Percentiles rank a stretch among this genome's conserved stretches.
Conservation (phyloP, 2,797 vertebrate species). For the Amblyopsis hoosieri region DNA sequence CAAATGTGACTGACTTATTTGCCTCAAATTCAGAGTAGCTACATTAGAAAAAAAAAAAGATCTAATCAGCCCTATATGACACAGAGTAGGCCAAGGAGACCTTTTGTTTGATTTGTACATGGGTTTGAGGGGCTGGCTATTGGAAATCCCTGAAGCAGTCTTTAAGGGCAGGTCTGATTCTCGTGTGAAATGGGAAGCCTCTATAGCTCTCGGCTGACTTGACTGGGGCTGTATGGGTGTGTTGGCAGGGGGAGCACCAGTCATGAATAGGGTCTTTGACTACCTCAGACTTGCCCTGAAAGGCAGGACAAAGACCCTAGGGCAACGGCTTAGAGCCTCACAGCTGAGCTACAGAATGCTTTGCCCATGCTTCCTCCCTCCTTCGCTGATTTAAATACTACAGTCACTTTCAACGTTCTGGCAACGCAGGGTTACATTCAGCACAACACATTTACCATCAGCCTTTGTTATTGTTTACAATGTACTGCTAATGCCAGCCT, state of each 20-base stretch:
- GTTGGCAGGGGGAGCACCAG: slow-evolving; percentile 80
- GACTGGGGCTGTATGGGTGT: slow-evolving; percentile 82
- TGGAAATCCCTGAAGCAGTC: slow-evolving; percentile 83
- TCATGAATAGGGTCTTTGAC: slow-evolving; percentile 85
- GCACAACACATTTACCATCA: slow-evolving; percentile 54
- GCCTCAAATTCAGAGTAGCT: slow-evolving; percentile 61
- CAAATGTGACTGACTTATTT: slow-evolving; percentile 67
- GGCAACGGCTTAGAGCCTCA: slow-evolving; percentile 83
- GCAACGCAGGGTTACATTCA: slow-evolving; percentile 65
- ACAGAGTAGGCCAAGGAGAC: slow-evolving; percentile 70
- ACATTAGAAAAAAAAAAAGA: slow-evolving; percentile 64
- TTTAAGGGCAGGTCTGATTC: slow-evolving; percentile 83
- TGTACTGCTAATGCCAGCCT: slow-evolving; percentile 41
- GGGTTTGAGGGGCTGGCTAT: slow-evolving; percentile 74
- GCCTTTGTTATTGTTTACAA: slow-evolving; percentile 74
- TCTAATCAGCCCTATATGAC: slow-evolving; percentile 77
- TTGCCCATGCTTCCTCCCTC: slow-evolving; percentile 76
- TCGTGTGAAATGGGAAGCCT: slow-evolving; percentile 83
- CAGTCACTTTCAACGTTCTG: slow-evolving; percentile 78
- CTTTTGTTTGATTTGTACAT: slow-evolving; percentile 80
- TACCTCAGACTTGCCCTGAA: slow-evolving; percentile 84
- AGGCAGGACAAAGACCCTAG: slow-evolving; percentile 84
- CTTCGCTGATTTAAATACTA: slow-evolving; percentile 82
- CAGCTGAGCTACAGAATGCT: slow-evolving; percentile 82
- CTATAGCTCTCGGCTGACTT: slow-evolving; percentile 82